Evolutionary conservation across 2,888 invertebrate species (phyloP).

Genomic region (Chouioia cunea): DNA sequence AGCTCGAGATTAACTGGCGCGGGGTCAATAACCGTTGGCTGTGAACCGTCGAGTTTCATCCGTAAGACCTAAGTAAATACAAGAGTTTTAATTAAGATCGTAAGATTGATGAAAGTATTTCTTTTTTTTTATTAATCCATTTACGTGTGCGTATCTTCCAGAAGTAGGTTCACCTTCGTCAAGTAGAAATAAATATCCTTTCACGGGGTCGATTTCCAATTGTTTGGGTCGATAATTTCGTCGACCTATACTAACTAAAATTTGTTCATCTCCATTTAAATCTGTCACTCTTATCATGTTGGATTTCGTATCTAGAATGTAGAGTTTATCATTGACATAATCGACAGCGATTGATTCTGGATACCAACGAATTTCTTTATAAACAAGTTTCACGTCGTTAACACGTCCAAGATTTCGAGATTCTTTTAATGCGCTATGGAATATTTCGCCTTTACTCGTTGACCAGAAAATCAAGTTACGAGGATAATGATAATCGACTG

Average conservation of each 20-base stretch:
- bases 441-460: slow-evolving; percentile 3
- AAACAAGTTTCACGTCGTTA: background rate
- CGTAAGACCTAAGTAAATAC: slow-evolving; percentile 12
- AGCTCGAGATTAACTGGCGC: background rate
- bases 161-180: background rate
- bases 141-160: background rate
- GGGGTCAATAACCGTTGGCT: slow-evolving; percentile 22
- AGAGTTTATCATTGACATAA: background rate
- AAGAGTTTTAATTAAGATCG: background rate
- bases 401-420: background rate
- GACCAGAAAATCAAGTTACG: slow-evolving; percentile 86
- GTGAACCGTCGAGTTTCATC: slow-evolving; percentile 27
- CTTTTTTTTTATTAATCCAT: background rate
- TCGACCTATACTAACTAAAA: background rate
- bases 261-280: background rate
- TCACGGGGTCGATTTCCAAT: background rate
- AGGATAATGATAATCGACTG: slow-evolving; percentile 83
- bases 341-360: no score
- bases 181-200: background rate
- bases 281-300: slow-evolving; percentile 3
- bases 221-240: background rate
- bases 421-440: background rate
- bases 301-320: slow-evolving; percentile 4
- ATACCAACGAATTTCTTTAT: no score
- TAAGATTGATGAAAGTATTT: background rate